Evolutionary conservation across 2,113 vertebrate genomes (phyloP).

Genomic region (Quiscalus mexicanus): DNA sequence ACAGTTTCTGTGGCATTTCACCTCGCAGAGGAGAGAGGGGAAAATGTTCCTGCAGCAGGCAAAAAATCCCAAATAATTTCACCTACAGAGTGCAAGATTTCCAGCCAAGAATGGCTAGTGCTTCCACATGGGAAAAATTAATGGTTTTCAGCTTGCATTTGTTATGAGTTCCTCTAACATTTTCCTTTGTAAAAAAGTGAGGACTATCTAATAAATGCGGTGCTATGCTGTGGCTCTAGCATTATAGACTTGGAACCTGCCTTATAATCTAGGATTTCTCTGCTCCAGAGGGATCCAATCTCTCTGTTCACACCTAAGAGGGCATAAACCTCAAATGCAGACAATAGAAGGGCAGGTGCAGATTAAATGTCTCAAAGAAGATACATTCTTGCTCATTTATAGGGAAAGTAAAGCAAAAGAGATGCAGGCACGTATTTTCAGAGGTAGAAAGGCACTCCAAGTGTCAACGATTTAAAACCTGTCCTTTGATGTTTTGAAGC

Average conservation of each 20-base stretch:
- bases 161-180: slow-evolving; percentile 39
- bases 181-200: slow-evolving; percentile 53
- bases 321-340: background rate
- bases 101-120: slow-evolving; percentile 41
- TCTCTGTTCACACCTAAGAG: slow-evolving; percentile 6
- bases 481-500: background rate
- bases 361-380: background rate
- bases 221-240: background rate
- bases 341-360: background rate
- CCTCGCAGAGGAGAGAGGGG: background rate
- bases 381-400: background rate
- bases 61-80: background rate
- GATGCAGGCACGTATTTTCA: background rate
- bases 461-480: background rate
- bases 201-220: slow-evolving; percentile 59
- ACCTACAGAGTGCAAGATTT: slow-evolving; percentile 32
- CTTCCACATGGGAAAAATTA: slow-evolving; percentile 63
- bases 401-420: background rate
- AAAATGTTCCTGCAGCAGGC: background rate
- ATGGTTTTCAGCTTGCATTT: slow-evolving; percentile 63
- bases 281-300: slow-evolving; percentile 25
- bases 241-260: slow-evolving; percentile 27
- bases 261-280: background rate
- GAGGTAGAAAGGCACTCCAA: background rate
- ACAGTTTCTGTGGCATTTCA: background rate